Base-by-base conservation (phyloP, 2,888 invertebrate species). In the Lasioglossum pauxillum region DNA sequence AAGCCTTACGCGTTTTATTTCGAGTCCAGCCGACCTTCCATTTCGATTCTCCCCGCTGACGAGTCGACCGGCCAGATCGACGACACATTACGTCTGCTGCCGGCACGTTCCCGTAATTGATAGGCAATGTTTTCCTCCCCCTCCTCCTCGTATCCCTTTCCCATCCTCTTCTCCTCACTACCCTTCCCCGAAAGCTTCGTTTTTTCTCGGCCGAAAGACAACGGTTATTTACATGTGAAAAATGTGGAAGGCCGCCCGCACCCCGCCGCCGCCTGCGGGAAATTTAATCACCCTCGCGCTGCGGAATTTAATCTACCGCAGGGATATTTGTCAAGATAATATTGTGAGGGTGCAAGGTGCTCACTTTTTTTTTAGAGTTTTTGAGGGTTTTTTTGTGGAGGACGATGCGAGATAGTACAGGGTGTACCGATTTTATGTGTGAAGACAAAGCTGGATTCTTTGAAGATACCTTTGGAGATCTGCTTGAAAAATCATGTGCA, bases 1-100 rank as follows among this genome's bases (percentile, higher is more conserved):
- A 81, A 74, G 74, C 78, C 80, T 77, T 81, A 75, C 46, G 76
- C 81, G 69, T 87, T 83, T 87, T 87, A 87, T 83, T 87, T 81
- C 60, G 60, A 69, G 69, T 41, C 67, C 41, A 19, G 46, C 67
- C n/a, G 27, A 53, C 73, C 73, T 77, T 80, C 80, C 31, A 23
- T 80, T 77, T 78, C 80, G 71, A 64, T 78, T 86, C 78, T 75
- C 85, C n/a, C 14, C 64, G 75, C 71, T 73, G 78, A 78, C 83
- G 83, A 79, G 69, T 44, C 75, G 53, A 46, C 69, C 53, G 35
- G 14, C n/a, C 38, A 53, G 41, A 78, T 75, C 75, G 72, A 64
- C 78, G 84, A 67, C 75, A 75, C 69, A 60, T 78, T 78, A 74
- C 82, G 53, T 57, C 64, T 67, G 71, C 83, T 75, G 75, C 64